These are phyloP conservation scores for Muscina levida DNA, from an alignment of 2,888 invertebrate species.

Conservation along the genomic window DNA sequence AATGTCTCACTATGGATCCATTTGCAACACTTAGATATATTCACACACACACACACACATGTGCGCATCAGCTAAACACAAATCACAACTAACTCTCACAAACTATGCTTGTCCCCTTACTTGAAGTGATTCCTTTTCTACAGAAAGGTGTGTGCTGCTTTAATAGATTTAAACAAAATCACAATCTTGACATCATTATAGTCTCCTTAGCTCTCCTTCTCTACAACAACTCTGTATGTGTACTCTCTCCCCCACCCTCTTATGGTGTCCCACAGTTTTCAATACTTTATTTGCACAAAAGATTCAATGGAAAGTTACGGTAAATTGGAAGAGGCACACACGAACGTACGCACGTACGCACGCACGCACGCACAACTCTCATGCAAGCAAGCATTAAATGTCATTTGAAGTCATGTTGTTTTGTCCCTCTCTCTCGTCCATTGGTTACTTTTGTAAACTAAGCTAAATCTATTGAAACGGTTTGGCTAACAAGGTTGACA, in stretches of 20 bases:
- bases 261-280: slow-evolving; percentile 4
- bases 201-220: neutral
- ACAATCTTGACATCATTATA: slow-evolving; percentile 8
- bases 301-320: neutral
- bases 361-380: neutral
- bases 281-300: neutral
- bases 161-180: slow-evolving; percentile 24
- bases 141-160: slow-evolving; percentile 13
- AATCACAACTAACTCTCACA: slow-evolving; percentile 1
- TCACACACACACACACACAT: neutral
- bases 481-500: too few relatives aligned
- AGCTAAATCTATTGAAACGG: slow-evolving; percentile 7
- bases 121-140: too few relatives aligned
- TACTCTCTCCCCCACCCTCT: neutral
- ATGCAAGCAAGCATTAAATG: neutral
- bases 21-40: neutral
- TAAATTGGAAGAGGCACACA: neutral
- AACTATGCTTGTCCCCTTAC: too few relatives aligned
- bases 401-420: slow-evolving; percentile 11
- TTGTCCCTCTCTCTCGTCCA: neutral
- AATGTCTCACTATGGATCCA: slow-evolving; percentile 30
- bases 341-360: neutral
- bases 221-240: slow-evolving; percentile 2
- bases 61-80: neutral
- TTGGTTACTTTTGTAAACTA: slow-evolving; percentile 17